Evolutionary conservation across 23 tunicate species (phyloP), one percentile per base, ranked within the genome.

Genomic region (Halocynthia roretzi): DNA sequence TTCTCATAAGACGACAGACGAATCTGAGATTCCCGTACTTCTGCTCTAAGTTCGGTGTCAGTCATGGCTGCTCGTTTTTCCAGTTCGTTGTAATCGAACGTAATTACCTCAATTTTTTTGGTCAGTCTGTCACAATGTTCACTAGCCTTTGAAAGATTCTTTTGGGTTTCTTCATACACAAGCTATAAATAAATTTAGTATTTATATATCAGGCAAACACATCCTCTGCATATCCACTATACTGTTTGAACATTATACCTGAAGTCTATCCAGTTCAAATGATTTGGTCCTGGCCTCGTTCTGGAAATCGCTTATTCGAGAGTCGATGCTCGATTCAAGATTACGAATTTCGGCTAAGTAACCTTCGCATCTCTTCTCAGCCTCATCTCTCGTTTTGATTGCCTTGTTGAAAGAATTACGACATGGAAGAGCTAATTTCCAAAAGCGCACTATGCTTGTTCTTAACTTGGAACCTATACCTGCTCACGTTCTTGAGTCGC

Each of bases 141-240:
- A 31, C 78, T 91, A 7, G 67, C 53, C 19, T 75, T 69, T 9
- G 81, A 80, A 56, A 91, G 60, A 73, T 82, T 91, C 70, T 80
- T 85, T 64, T 83, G 85, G 12, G 97, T 91, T 67, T 91, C 97
- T 57, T 91, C 97, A 53, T 86, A 90, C 53, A 91, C 83, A 7
- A 91, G 74, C 87, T 91, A 72, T 8, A 31, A 69, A 18, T 11
- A n/a, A 54, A 17, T 12, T 15, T 31, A 31, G 44, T 31, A 31
- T 31, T 31, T n/a, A 68, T n/a, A 31, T 4, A 31, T 19, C 22
- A 14, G 64, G 17, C 64, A 15, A 60, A 2, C 64, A 2, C 64
- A 12, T 19, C 77, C 70, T n/a, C 17, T 60, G 17, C n/a, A 15
- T 15, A 60, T 17, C 17, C 17, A 15, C 64, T 60, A 17, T 4